Evolutionary conservation across 2,888 invertebrate genomes (phyloP), one percentile per base, ranked within the genome.

Genomic region (Seira musarum): DNA sequence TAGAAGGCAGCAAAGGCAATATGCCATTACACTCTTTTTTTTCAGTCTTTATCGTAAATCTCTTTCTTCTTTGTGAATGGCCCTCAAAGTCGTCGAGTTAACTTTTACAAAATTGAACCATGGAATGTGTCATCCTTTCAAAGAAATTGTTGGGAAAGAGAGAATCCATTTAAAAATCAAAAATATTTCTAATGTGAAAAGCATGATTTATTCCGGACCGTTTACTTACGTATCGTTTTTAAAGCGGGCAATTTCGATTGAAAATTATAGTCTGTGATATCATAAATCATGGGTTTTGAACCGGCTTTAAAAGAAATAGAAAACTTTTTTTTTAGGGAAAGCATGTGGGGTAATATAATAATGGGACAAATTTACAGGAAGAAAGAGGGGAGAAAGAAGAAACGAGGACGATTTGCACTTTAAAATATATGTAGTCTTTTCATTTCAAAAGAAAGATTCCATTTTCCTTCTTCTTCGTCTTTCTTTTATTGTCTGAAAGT

Each of bases 11-110:
- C n/a, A 15, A 60, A 60, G 21, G 21, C 3, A 8, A 53, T 17
- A 60, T n/a, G n/a, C 60, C 22, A 60, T 60, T 60, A 60, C 8
- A 60, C 2, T 60, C 21, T 60, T 5, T 21, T 8, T 30, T 21
- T 21, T 60, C 60, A n/a, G 60, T 60, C 60, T 21, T 60, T 60
- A 60, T 60, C 60, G 60, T 60, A 60, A 60, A 60, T 60, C 60
- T 60, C 60, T n/a, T 60, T n/a, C 60, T 60, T 21, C 5, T 30
- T 2, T 30, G 30, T 60, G 22, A 21, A 60, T 60, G 22, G 60
- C 10, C 21, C 60, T 60, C n/a, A 2, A 60, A 60, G 21, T 60
- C 60, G 60, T 60, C 21, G 60, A 60, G 5, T 60, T 19, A 21
- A n/a, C 22, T n/a, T 60, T 22, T 60, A n/a, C n/a, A n/a, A 60